Evolutionary conservation across 2,113 vertebrate genomes (phyloP), one percentile per base, ranked within the genome.

Genomic region (Garra rufa): DNA sequence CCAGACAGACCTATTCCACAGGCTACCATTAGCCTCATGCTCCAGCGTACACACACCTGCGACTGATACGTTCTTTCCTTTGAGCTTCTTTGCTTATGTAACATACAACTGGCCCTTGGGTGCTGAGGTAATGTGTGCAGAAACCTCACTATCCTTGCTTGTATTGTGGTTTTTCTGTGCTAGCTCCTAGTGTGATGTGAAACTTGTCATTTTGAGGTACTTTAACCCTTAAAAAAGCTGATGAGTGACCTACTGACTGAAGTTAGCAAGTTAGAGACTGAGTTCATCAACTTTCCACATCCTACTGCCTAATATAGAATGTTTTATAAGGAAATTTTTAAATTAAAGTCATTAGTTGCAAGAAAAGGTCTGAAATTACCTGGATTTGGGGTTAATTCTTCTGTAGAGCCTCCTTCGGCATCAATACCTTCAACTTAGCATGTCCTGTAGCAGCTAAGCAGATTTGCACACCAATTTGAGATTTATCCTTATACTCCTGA

Each of bases 41-140:
- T 78, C 82, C 82, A 88, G 86, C 89, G 84, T 91, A 91, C 79
- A 87, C 85, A 89, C 89, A 92, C 91, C 91, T 93, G 88, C 85
- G 81, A 88, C 85, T 86, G 88, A 90, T 91, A 65, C 76, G 90
- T 89, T 91, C 84, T 89, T 88, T 89, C 81, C 89, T 87, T 89
- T 84, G 63, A 86, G 86, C 83, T 90, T 73, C 84, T 85, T 85
- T 75, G 50, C 82, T 91, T 92, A 90, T 80, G 85, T 90, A 90
- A 92, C 87, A 85, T 89, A 89, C 85, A 75, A 26, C 88, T 70
- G 79, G 71, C 85, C 91, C 88, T 89, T 85, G 61, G 87, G 88
- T 87, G 81, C 50, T 86, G 90, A 91, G 87, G 88, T 88, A 90
- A 91, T 86, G 84, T 86, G 78, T 57, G 59, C 48, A 85, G 88